phyloP scores from a whole-genome alignment of 2,113 vertebrate genomes.

The Leucoraja erinaceus region DNA sequence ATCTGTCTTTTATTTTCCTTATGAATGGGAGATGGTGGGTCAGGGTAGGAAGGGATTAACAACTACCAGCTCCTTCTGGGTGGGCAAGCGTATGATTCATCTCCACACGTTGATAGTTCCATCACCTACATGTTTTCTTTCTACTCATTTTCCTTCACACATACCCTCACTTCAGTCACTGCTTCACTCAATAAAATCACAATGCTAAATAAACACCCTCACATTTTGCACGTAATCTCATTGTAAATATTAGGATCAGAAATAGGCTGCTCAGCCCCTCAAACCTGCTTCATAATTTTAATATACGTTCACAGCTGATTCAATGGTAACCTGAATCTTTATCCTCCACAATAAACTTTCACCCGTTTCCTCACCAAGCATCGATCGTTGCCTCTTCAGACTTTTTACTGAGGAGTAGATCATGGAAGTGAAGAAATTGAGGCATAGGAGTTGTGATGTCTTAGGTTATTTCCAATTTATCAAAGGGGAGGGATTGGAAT shows the following conservation, averaged over 20 bases:
- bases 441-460: too few species aligned
- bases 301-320: too few species aligned
- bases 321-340: too few species aligned
- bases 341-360: too few species aligned
- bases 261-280: too few species aligned
- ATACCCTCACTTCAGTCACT: neutral
- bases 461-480: too few species aligned
- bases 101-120: neutral
- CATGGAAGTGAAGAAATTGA: too few species aligned
- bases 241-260: neutral
- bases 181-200: neutral
- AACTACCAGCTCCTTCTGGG: neutral
- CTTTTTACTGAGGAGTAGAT: too few species aligned
- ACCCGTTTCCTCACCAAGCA: too few species aligned
- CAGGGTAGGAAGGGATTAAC: neutral
- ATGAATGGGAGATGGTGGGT: neutral
- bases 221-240: neutral
- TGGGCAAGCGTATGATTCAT: neutral
- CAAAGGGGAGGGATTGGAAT: too few species aligned
- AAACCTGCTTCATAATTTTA: too few species aligned
- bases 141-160: neutral
- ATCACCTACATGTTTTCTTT: neutral
- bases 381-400: too few species aligned
- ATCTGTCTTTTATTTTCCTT: neutral
- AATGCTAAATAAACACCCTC: neutral